phyloP scores from a whole-genome alignment of 2,113 vertebrate genomes.

The Callaeas wilsoni region DNA sequence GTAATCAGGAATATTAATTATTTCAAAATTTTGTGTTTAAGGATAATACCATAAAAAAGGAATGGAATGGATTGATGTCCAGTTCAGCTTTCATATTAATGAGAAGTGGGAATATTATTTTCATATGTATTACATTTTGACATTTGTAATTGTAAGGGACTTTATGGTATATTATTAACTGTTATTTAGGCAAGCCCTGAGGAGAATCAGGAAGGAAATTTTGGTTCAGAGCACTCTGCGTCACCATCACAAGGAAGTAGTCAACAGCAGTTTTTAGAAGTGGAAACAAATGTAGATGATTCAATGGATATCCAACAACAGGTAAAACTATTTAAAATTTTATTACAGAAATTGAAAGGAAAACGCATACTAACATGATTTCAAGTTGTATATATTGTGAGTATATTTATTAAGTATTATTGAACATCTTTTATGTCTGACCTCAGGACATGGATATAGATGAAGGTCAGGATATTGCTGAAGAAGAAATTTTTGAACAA shows the following conservation, averaged over 20 bases:
- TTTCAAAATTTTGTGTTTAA: not conserved
- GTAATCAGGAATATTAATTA: not conserved
- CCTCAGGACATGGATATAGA: slow-evolving; percentile 92
- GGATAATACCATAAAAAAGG: not conserved
- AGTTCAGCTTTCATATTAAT: not conserved
- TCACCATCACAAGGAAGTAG: slow-evolving; percentile 84
- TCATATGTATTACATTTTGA: not conserved
- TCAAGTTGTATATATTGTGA: not conserved
- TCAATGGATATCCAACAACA: slow-evolving; percentile 96
- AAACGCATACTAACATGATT: not conserved
- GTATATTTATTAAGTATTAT: not conserved
- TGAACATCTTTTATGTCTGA: not conserved
- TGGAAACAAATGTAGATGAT: slow-evolving; percentile 87
- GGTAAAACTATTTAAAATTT: slow-evolving; percentile 69
- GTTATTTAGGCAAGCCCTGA: slow-evolving; percentile 71
- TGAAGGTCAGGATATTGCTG: slow-evolving; percentile 88
- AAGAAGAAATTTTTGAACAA: slow-evolving; percentile 89
- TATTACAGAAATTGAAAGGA: not conserved
- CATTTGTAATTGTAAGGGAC: not conserved
- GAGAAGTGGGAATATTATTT: not conserved
- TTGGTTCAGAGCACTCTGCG: slow-evolving; percentile 86
- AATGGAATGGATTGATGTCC: not conserved
- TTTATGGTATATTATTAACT: not conserved
- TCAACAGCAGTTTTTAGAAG: slow-evolving; percentile 86
- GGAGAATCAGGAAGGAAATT: slow-evolving; percentile 89